Evolutionary conservation across 2,888 invertebrate species (phyloP), one percentile per base, ranked within the genome.

Genomic region (Volucella inanis): DNA sequence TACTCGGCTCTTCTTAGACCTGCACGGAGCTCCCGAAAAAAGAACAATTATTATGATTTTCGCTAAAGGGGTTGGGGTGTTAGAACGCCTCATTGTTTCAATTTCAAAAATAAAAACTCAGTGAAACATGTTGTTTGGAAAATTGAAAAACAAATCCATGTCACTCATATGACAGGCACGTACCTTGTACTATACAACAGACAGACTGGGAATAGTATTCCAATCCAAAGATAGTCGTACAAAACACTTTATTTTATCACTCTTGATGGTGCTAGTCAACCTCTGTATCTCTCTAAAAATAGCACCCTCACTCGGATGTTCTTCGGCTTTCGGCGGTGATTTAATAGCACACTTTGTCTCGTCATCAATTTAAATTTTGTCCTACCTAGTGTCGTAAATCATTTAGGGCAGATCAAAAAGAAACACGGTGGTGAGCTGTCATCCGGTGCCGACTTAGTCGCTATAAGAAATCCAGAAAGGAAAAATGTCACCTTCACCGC

Each of bases 121-220:
- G 12, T 12, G 39, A 14, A 70, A 59, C 59, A 79, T 75, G 82
- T 57, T 84, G 61, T 79, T 79, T 75, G 49, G 43, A 22, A 71
- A 84, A 79, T 67, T 80, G 84, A 84, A 84, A 84, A 80, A 76
- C 84, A 84, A 84, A 84, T 84, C 79, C 79, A 75, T 43, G 79
- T 62, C 84, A 84, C 79, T 79, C 70, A 61, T 64, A 71, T 45
- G 75, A 54, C 70, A 76, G 70, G 65, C 74, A 67, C 84, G 79
- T 80, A 67, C 75, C 74, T 38, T 64, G 31, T 4, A 45, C 31
- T 64, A 6, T 4, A 45, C 31, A n/a, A 45, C 61, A 18, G 50
- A 43, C 64, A 31, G n/a, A 64, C 45, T 31, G 6, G 31, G 6
- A 31, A 31, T 31, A 22, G 18, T 3, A 22, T 6, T 31, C 6